Conservation (phyloP, 1,140 invertebrate genomes). For the Bombus cullumanus region DNA sequence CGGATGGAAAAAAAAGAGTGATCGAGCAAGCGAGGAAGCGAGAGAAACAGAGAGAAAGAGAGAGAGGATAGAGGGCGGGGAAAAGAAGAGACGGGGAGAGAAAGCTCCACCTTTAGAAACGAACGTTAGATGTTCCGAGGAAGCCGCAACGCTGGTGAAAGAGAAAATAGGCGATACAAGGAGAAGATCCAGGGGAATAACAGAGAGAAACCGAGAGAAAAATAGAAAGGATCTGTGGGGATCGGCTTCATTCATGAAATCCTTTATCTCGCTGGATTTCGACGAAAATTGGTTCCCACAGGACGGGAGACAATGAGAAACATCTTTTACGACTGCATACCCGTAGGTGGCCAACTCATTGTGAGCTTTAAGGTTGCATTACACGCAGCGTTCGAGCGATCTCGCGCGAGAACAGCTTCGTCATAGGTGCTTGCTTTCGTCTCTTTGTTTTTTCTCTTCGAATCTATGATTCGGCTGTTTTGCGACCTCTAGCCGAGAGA, state of each 20-base stretch:
- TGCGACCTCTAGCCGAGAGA: not conserved
- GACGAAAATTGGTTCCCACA: conserved; percentile 72
- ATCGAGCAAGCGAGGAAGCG: conserved; percentile 8
- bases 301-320: conserved; percentile 66
- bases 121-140: conserved; percentile 46
- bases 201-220: conserved; percentile 38
- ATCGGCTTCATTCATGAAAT: conserved; percentile 73
- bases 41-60: conserved; percentile 21
- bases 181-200: conserved; percentile 9
- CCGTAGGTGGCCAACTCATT: conserved; percentile 63
- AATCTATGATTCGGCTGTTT: conserved; percentile 48
- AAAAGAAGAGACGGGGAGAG: conserved; percentile 40
- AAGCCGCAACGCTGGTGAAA: conserved; percentile 50
- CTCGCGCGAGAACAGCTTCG: conserved; percentile 58
- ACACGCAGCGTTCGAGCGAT: conserved; percentile 46
- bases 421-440: conserved; percentile 37
- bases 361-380: conserved; percentile 61
- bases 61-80: not conserved
- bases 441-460: conserved; percentile 42
- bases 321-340: conserved; percentile 55
- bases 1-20: conserved; percentile 43
- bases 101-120: conserved; percentile 46
- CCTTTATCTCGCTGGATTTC: conserved; percentile 62
- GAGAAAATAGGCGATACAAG: conserved; percentile 15
- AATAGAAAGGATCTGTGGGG: conserved; percentile 41